Percentiles rank a stretch among this genome's conserved stretches.
Conservation (phyloP, 2,113 vertebrate genomes). For the Nothobranchius furzeri region DNA sequence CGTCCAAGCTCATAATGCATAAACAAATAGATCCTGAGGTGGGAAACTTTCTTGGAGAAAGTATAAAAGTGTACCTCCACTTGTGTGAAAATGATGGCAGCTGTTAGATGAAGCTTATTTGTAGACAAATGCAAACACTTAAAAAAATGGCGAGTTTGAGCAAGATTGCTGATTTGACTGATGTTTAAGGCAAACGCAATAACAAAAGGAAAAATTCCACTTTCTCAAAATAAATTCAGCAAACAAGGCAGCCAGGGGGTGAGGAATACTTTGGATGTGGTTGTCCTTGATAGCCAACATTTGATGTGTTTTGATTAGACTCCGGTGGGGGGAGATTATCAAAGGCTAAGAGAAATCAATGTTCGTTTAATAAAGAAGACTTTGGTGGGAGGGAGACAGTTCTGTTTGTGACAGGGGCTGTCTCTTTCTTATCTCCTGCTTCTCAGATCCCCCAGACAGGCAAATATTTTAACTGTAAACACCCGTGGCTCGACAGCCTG, state of each 20-base stretch:
- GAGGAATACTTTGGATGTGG: slow-evolving; percentile 55
- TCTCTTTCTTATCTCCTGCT: slow-evolving; percentile 73
- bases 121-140: slow-evolving; percentile 26
- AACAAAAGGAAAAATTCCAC: slow-evolving; percentile 28
- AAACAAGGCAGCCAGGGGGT: slow-evolving; percentile 59
- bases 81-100: slow-evolving; percentile 24
- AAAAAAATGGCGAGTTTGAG: slow-evolving; percentile 24
- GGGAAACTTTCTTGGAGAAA: slow-evolving; percentile 10
- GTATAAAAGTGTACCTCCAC: slow-evolving; percentile 13
- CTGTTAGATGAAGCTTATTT: slow-evolving; percentile 26
- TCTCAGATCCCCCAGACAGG: slow-evolving; percentile 72
- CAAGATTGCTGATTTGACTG: slow-evolving; percentile 49
- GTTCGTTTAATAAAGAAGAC: slow-evolving; percentile 77
- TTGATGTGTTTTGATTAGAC: slow-evolving; percentile 74
- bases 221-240: slow-evolving; percentile 24
- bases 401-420: slow-evolving; percentile 66
- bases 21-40: slow-evolving; percentile 20
- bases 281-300: slow-evolving; percentile 70
- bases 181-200: slow-evolving; percentile 46
- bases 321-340: slow-evolving; percentile 70
- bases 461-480: slow-evolving; percentile 81
- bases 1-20: neutral
- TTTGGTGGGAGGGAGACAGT: slow-evolving; percentile 70
- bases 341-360: slow-evolving; percentile 78
- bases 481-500: slow-evolving; percentile 70